Base-by-base conservation (phyloP, 2,113 vertebrate genomes). In the Actenoides hombroni region DNA sequence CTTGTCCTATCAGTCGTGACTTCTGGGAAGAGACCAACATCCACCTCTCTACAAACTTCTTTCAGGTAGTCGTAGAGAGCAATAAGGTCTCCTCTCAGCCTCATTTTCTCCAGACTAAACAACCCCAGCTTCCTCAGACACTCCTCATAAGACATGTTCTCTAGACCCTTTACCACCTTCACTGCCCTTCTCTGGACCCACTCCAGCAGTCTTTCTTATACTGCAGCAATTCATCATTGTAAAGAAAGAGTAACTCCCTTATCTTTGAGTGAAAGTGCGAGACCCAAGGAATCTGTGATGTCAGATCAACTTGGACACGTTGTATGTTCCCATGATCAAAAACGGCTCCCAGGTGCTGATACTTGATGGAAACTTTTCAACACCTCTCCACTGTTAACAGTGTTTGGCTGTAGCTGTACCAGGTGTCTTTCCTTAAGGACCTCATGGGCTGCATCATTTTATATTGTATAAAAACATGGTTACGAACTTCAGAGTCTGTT, bases 281-380 rank as follows among this genome's bases (percentile, higher is more conserved):
- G 94, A 93, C 64, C 7, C 51, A 26, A 68, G 48, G 73, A 87
- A 86, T 91, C 63, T 69, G 70, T 44, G 29, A 59, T 85, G 83
- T 83, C 59, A 49, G 49, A 77, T 87, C 49, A 76, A 74, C 78
- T 85, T 60, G 69, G 59, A 94, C 57, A 75, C 88, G 90, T 83
- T 67, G 21, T 77, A 9, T 77, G 53, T 63, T 89, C 37, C 64
- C 59, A 68, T 76, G 40, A 73, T 33, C n/a, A 40, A 33, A 79
- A 79, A 94, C 73, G 48, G 28, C 46, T 51, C 56, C 8, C 26
- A 40, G 40, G 19, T 63, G 70, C 67, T 85, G 40, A 76, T 51
- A 77, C 57, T 79, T 4, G 1, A 7, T 75, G 53, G 89, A 79
- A 87, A 77, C 65, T 24, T 85, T 76, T 42, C 49, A 80, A 28